phyloP scores from a whole-genome alignment of 2,888 invertebrate genomes.

The Ypsolopha scabrella region DNA sequence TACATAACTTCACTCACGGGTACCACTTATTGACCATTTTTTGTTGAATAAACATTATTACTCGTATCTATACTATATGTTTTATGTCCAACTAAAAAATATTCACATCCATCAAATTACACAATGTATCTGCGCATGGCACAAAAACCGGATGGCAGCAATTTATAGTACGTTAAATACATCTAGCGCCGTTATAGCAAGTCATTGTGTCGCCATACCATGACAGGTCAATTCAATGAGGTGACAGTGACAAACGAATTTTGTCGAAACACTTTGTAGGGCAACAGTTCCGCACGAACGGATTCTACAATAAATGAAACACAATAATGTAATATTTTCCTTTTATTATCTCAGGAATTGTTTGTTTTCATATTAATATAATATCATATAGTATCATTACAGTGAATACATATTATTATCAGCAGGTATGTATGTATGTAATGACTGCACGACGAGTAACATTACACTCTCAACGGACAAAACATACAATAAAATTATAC shows the following conservation, averaged over 20 bases:
- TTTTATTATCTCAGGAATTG: slow-evolving; percentile 63
- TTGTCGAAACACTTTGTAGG: background rate
- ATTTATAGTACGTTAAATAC: no score
- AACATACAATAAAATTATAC: background rate
- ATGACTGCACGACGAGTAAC: slow-evolving; percentile 18
- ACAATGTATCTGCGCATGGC: no score
- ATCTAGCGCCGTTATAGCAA: no score
- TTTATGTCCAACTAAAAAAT: no score
- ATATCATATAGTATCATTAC: slow-evolving; percentile 61
- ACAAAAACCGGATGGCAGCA: no score
- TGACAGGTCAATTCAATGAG: no score
- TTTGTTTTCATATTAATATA: slow-evolving; percentile 60
- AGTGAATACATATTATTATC: slow-evolving; percentile 43
- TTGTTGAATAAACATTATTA: background rate
- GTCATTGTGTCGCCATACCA: no score
- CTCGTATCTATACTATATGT: background rate
- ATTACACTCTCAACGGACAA: background rate
- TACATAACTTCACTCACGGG: no score
- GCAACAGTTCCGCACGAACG: background rate
- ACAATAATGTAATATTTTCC: slow-evolving; percentile 41
- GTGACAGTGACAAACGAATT: no score
- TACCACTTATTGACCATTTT: no score
- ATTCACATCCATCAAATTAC: no score
- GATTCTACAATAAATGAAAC: slow-evolving; percentile 36
- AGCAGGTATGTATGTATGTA: slow-evolving; percentile 57